A percentile compares a stretch with the other conserved stretches of the same genome.
phyloP scores from a whole-genome alignment of 1,140 invertebrate species.

The Homalodisca vitripennis region DNA sequence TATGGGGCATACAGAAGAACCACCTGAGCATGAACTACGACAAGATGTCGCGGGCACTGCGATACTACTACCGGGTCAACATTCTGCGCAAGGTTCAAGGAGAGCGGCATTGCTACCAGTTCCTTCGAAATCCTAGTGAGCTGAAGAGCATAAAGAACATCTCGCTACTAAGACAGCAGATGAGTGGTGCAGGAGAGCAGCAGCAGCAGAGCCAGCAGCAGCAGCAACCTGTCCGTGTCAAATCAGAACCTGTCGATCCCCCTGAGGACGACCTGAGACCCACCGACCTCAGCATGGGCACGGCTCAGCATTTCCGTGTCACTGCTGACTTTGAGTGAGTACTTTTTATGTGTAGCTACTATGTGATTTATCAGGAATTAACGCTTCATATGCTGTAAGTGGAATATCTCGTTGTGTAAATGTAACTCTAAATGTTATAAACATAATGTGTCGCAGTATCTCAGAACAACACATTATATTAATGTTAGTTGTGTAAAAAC shows the following conservation, averaged over 20 bases:
- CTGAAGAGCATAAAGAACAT: slow-evolving; percentile 93
- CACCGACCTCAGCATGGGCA: slow-evolving; percentile 39
- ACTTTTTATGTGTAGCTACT: no score
- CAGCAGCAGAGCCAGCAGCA: slow-evolving; percentile 16
- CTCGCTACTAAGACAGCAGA: slow-evolving; percentile 81
- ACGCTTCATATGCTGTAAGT: neutral
- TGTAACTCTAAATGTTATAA: no score
- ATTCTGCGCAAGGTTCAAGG: slow-evolving; percentile 97
- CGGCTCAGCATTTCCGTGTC: slow-evolving; percentile 26
- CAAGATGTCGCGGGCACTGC: slow-evolving; percentile 95
- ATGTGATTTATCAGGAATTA: neutral
- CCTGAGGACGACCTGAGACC: slow-evolving; percentile 35
- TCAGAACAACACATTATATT: no score
- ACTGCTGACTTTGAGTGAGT: slow-evolving; percentile 24
- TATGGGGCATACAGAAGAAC: slow-evolving; percentile 99
- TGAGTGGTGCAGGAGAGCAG: slow-evolving; percentile 46
- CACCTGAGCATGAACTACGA: slow-evolving; percentile 99
- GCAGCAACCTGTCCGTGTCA: slow-evolving; percentile 6
- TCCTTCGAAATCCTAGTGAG: slow-evolving; percentile 85
- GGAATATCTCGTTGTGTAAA: neutral
- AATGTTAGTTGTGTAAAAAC: no score
- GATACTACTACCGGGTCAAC: slow-evolving; percentile 98
- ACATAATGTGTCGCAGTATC: no score
- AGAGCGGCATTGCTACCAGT: slow-evolving; percentile 95
- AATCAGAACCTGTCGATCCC: slow-evolving; percentile 25